These are phyloP conservation scores for Himalopsyche kuldschensis DNA, from an alignment of 2,888 invertebrate species.

Conservation along the genomic window DNA sequence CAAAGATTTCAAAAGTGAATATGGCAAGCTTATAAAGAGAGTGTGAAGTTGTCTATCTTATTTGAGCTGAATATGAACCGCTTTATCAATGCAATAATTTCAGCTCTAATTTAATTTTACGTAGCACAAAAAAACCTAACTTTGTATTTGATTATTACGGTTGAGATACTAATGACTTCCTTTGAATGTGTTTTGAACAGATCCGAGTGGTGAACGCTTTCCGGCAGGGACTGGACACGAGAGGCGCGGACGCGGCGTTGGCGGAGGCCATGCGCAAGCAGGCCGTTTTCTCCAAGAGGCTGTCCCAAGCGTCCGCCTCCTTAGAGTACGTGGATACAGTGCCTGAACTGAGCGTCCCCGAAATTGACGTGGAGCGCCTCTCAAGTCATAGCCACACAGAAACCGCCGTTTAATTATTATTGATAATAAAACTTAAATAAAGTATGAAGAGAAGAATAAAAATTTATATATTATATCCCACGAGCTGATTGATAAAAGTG, in stretches of 20 bases:
- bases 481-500: neutral
- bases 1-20: no score
- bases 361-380: slow-evolving; percentile 89
- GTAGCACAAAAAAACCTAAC: neutral
- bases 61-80: no score
- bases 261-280: slow-evolving; percentile 93
- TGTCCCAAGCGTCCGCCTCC: slow-evolving; percentile 84
- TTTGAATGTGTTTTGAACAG: slow-evolving; percentile 46
- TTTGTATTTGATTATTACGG: neutral
- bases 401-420: slow-evolving; percentile 76
- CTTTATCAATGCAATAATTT: no score
- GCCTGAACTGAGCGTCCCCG: slow-evolving; percentile 85
- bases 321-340: slow-evolving; percentile 90
- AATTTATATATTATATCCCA: neutral
- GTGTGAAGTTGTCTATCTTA: no score
- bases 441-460: slow-evolving; percentile 1
- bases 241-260: slow-evolving; percentile 90
- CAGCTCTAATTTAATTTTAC: neutral
- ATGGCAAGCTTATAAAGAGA: no score
- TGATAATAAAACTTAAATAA: neutral
- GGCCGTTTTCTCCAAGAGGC: slow-evolving; percentile 87
- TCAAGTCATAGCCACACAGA: slow-evolving; percentile 94
- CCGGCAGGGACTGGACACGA: slow-evolving; percentile 98
- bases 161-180: neutral
- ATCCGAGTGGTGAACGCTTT: slow-evolving; percentile 99